phyloP scores from a whole-genome alignment of 2,113 vertebrate genomes.

The Nymphicus hollandicus region DNA sequence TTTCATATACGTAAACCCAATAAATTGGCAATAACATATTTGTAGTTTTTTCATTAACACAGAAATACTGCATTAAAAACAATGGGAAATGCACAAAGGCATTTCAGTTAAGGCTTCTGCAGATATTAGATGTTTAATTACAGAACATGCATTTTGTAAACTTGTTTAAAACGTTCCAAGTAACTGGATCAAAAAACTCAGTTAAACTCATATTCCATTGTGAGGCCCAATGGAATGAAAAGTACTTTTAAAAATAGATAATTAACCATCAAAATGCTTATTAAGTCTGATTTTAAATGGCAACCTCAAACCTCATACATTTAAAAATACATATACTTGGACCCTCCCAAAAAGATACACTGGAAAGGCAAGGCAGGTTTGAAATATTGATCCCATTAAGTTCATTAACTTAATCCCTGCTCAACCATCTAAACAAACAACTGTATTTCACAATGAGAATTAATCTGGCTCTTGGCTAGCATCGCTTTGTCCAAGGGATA shows the following conservation, averaged over 20 bases:
- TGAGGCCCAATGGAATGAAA: background rate
- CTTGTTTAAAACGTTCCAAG: background rate
- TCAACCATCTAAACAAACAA: background rate
- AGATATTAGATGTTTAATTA: background rate
- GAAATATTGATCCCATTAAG: background rate
- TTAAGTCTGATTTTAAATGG: background rate
- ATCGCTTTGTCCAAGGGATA: background rate
- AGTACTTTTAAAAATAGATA: background rate
- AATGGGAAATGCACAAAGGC: background rate
- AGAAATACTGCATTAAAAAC: background rate
- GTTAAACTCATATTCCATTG: background rate
- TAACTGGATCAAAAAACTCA: background rate
- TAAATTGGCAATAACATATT: constrained; percentile 21
- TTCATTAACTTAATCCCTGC: background rate
- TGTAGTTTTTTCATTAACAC: background rate
- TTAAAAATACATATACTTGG: background rate
- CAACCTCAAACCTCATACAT: background rate
- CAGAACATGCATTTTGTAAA: background rate
- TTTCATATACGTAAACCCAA: background rate
- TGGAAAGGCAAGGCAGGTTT: background rate
- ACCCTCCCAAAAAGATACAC: background rate
- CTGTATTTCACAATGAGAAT: background rate
- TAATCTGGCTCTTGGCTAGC: background rate
- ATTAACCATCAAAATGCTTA: background rate
- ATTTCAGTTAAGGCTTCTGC: constrained; percentile 56